Base-by-base conservation (phyloP, 2,113 vertebrate species). In the Mesitornis unicolor region DNA sequence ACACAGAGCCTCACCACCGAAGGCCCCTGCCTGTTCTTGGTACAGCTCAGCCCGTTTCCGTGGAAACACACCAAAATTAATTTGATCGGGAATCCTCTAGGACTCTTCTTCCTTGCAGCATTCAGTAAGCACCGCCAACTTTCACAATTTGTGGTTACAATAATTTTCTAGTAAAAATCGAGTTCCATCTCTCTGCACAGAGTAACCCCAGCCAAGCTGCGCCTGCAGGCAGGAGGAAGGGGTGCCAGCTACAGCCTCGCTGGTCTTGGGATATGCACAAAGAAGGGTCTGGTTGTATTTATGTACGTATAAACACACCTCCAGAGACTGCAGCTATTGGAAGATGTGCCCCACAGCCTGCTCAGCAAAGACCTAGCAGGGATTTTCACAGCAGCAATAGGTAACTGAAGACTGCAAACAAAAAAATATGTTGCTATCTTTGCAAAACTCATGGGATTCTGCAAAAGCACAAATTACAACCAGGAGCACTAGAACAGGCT, bases 121-220 rank as follows among this genome's bases (percentile, higher is more conserved):
- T 2, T 38, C 76, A 38, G 71, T 10, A 35, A 69, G 36, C 2
- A 1, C 31, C 29, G 91, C 68, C 71, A 89, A 6, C 48, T 56
- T 24, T n/a, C 43, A 78, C 73, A 38, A 43, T 50, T 21, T 47
- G 50, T 5, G 6, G 71, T 31, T 31, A 74, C 91, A 87, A 7
- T 43, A 35, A 77, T 70, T 45, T n/a, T 65, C 57, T 6, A 64
- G 56, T 6, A 36, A 40, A 77, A 60, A 60, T 14, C 5, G 63
- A 74, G 43, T 10, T 80, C 43, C 45, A 15, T 18, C 42, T 18
- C 42, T 57, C 50, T 2, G 35, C 67, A 57, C 36, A 56, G 69
- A 48, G 15, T 3, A 33, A 19, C 3, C 26, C 26, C 43, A 18
- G 53, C 35, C 1, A 0, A 19, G 71, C 65, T 18, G 56, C 0